phyloP scores from a whole-genome alignment of 2,888 invertebrate genomes.

The Lomographa bimaculata region DNA sequence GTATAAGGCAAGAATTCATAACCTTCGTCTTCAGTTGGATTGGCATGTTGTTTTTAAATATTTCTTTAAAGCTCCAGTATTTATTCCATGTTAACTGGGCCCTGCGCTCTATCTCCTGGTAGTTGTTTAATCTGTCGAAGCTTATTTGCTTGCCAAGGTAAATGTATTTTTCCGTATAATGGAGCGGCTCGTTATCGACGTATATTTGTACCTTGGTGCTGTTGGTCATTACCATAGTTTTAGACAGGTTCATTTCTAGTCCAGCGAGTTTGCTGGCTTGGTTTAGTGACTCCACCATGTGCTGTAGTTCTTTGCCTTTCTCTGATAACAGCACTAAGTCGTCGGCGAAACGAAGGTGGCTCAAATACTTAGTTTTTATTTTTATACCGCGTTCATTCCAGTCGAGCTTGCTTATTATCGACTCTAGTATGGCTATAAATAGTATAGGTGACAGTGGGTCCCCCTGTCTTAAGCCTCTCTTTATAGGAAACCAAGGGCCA shows the following conservation, averaged over 20 bases:
- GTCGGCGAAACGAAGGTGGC: no score
- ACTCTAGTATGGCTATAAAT: no score
- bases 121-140: conserved; percentile 13
- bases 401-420: no score
- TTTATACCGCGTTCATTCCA: no score
- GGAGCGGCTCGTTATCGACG: background rate
- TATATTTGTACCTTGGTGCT: background rate
- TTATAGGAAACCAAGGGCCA: no score
- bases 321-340: conserved; percentile 24
- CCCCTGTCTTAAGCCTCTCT: no score
- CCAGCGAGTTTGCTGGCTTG: background rate
- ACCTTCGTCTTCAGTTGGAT: background rate
- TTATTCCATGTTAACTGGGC: conserved; percentile 31
- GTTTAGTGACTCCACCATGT: no score
- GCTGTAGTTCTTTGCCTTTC: background rate
- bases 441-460: no score
- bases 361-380: no score
- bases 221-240: background rate
- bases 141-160: conserved; percentile 28
- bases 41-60: conserved; percentile 2
- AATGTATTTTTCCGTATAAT: conserved; percentile 14
- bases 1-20: no score
- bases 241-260: background rate
- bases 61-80: conserved; percentile 26
- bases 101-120: conserved; percentile 28